Evolutionary conservation across 2,113 vertebrate genomes (phyloP).

Genomic region (Labrus mixtus): DNA sequence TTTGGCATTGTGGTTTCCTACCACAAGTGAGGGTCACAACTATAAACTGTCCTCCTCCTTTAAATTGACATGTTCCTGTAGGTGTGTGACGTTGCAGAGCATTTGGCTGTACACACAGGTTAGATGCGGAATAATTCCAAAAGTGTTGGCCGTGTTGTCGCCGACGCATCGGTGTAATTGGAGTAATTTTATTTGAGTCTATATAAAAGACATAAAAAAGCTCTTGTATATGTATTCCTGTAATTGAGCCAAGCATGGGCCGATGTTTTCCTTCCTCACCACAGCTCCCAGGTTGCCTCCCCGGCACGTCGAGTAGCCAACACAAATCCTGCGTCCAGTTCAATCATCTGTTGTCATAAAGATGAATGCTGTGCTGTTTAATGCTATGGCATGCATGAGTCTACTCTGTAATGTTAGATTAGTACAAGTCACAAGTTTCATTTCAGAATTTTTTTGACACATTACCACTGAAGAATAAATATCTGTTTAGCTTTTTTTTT

Average conservation of each 20-base stretch:
- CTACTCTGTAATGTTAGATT: conserved; percentile 1
- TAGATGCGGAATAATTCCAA: neutral
- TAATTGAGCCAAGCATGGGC: conserved; percentile 42
- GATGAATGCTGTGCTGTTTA: conserved; percentile 28
- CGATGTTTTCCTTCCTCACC: conserved; percentile 72
- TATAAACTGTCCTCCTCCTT: conserved; percentile 53
- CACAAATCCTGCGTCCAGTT: conserved; percentile 62
- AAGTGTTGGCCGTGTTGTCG: neutral
- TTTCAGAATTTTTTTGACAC: neutral
- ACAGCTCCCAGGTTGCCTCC: conserved; percentile 60
- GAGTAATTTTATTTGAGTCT: neutral
- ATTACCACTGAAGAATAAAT: neutral
- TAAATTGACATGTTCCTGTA: conserved; percentile 13
- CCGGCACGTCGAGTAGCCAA: conserved; percentile 51
- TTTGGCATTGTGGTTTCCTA: conserved; percentile 72
- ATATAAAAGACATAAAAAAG: conserved; percentile 26
- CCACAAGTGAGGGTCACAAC: conserved; percentile 45
- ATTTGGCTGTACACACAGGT: neutral
- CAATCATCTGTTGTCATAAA: conserved; percentile 61
- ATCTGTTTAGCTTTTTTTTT: neutral
- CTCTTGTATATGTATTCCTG: conserved; percentile 45
- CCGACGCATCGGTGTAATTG: neutral
- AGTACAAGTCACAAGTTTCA: neutral
- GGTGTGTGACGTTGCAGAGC: neutral
- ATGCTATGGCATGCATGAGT: neutral